phyloP scores from a whole-genome alignment of 2,888 invertebrate species.

The Melieria crassipennis region DNA sequence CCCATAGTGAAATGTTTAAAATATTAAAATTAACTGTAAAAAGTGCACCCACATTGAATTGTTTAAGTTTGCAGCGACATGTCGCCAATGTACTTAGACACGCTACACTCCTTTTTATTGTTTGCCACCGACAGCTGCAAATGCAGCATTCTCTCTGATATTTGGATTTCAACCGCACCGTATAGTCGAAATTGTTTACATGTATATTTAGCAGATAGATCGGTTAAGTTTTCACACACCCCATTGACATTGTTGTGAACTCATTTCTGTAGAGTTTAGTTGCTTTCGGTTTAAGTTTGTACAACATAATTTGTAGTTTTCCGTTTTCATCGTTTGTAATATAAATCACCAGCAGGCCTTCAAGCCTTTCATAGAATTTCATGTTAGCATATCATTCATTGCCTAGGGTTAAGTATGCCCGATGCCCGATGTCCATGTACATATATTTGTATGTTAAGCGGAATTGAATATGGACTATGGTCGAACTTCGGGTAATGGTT shows the following conservation, averaged over 20 bases:
- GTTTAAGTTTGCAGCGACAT: slow-evolving; percentile 20
- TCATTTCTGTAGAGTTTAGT: slow-evolving; percentile 28
- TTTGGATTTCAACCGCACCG: too few relatives aligned
- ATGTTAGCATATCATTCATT: slow-evolving; percentile 9
- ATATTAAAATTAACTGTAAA: too few relatives aligned
- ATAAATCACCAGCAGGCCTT: neutral
- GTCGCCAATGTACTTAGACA: neutral
- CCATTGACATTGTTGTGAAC: slow-evolving; percentile 20
- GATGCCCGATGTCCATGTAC: neutral
- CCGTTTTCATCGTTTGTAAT: slow-evolving; percentile 9
- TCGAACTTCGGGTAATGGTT: slow-evolving; percentile 3
- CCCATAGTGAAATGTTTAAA: too few relatives aligned
- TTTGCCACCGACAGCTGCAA: neutral
- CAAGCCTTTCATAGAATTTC: slow-evolving; percentile 6
- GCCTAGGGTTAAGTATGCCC: slow-evolving; percentile 5
- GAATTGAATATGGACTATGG: slow-evolving; percentile 10
- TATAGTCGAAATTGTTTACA: too few relatives aligned
- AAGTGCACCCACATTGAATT: too few relatives aligned
- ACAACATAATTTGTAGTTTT: slow-evolving; percentile 13
- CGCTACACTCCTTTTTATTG: neutral
- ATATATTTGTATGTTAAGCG: slow-evolving; percentile 12
- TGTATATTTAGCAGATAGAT: too few relatives aligned
- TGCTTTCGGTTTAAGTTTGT: slow-evolving; percentile 1
- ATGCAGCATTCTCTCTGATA: neutral
- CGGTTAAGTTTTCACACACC: neutral